A percentile compares a stretch with the other conserved stretches of the same genome.
Conservation (phyloP, 2,113 vertebrate genomes). For the Chloropsis cyanopogon region DNA sequence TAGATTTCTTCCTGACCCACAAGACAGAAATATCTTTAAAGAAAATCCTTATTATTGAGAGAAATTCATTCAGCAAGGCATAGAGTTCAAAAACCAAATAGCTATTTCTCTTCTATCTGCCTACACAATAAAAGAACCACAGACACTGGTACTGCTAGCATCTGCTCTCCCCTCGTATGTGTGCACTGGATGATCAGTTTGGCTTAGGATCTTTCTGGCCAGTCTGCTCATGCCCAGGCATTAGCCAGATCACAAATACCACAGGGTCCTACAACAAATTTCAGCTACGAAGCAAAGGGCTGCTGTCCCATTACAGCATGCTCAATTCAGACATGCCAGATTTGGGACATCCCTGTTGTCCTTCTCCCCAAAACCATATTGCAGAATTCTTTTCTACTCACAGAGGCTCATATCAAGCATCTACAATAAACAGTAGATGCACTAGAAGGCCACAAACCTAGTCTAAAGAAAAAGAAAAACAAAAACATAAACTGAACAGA, state of each 20-base stretch:
- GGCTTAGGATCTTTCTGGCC: background rate
- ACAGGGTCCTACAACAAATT: background rate
- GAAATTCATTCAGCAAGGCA: background rate
- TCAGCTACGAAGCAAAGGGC: background rate
- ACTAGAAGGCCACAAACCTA: background rate
- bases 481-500: background rate
- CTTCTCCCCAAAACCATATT: background rate
- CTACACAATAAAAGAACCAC: background rate
- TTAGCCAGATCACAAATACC: background rate
- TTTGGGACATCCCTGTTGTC: background rate
- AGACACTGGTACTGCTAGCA: background rate
- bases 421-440: background rate
- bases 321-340: background rate
- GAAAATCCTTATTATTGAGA: background rate
- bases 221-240: background rate
- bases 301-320: background rate
- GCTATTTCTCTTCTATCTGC: background rate
- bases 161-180: fast-evolving
- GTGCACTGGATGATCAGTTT: background rate
- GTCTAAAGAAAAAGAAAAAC: background rate
- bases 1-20: background rate
- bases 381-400: background rate
- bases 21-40: background rate
- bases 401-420: background rate
- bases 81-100: background rate